phyloP scores from a whole-genome alignment of 2,113 vertebrate genomes.

The Antechinus stuartii region DNA sequence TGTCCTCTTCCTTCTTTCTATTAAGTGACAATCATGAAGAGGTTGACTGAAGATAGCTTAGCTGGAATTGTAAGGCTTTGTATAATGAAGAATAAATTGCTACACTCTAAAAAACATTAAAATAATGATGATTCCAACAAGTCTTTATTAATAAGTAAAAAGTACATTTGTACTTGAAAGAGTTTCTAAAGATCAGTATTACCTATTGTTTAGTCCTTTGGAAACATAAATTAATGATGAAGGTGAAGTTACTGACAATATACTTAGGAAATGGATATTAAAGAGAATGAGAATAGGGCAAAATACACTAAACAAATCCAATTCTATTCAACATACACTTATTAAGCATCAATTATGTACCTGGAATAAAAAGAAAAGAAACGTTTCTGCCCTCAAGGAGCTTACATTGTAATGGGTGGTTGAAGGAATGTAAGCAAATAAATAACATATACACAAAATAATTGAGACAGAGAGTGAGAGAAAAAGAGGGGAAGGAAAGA shows the following conservation, averaged over 20 bases:
- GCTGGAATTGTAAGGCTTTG: slow-evolving; percentile 25
- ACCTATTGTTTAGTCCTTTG: slow-evolving; percentile 24
- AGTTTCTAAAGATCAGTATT: neutral
- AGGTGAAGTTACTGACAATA: slow-evolving; percentile 36
- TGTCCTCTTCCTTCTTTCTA: slow-evolving; percentile 43
- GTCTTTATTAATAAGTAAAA: slow-evolving; percentile 63
- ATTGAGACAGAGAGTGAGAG: too few relatives aligned
- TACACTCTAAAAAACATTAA: slow-evolving; percentile 42
- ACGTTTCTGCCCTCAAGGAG: neutral
- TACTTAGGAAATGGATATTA: slow-evolving; percentile 10
- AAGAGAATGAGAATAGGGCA: neutral
- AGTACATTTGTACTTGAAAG: slow-evolving; percentile 6
- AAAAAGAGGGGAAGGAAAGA: too few relatives aligned
- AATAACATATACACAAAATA: too few relatives aligned
- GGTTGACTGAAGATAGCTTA: slow-evolving; percentile 15
- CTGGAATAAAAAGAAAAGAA: neutral
- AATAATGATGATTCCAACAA: slow-evolving; percentile 37
- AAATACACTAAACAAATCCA: neutral
- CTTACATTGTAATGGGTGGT: neutral
- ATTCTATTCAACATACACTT: neutral
- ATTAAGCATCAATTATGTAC: neutral
- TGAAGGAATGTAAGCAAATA: neutral
- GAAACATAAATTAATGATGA: slow-evolving; percentile 38
- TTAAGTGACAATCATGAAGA: slow-evolving; percentile 44
- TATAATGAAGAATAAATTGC: slow-evolving; percentile 52